Percentiles rank a stretch among this genome's conserved stretches.
phyloP scores from a whole-genome alignment of 2,888 invertebrate species.

The Drosophila tanythrix region DNA sequence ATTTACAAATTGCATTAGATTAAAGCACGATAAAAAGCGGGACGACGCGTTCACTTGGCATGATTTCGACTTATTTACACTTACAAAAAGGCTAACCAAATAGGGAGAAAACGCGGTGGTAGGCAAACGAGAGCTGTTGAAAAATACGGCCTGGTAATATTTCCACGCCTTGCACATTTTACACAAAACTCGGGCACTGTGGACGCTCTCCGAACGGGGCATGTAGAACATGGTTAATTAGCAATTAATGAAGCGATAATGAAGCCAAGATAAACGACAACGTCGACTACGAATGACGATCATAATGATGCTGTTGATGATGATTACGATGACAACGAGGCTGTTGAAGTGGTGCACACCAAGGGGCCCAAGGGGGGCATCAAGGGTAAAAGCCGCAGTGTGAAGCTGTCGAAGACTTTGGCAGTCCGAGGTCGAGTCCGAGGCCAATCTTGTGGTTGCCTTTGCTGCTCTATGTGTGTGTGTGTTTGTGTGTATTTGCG shows the following conservation, averaged over 20 bases:
- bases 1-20: constrained; percentile 81
- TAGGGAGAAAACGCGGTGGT: not conserved
- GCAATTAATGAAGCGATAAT: constrained; percentile 84
- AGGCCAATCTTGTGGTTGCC: constrained; percentile 37
- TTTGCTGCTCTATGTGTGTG: constrained; percentile 21
- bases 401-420: constrained; percentile 55
- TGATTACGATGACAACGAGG: constrained; percentile 46
- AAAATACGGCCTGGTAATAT: constrained; percentile 51
- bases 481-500: not conserved
- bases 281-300: constrained; percentile 33
- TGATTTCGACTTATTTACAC: constrained; percentile 78
- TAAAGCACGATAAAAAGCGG: constrained; percentile 73
- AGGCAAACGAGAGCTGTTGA: not conserved
- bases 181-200: constrained; percentile 49
- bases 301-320: constrained; percentile 18
- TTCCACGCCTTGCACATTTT: constrained; percentile 76
- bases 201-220: constrained; percentile 38
- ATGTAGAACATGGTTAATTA: constrained; percentile 84
- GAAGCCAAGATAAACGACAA: constrained; percentile 81
- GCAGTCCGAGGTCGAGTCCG: constrained; percentile 33
- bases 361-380: constrained; percentile 3
- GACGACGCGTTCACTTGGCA: constrained; percentile 74
- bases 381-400: constrained; percentile 6
- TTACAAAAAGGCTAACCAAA: constrained; percentile 72
- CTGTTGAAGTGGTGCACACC: constrained; percentile 35